Conservation (phyloP, 1,140 invertebrate genomes). For the Drosophila repletoides region DNA sequence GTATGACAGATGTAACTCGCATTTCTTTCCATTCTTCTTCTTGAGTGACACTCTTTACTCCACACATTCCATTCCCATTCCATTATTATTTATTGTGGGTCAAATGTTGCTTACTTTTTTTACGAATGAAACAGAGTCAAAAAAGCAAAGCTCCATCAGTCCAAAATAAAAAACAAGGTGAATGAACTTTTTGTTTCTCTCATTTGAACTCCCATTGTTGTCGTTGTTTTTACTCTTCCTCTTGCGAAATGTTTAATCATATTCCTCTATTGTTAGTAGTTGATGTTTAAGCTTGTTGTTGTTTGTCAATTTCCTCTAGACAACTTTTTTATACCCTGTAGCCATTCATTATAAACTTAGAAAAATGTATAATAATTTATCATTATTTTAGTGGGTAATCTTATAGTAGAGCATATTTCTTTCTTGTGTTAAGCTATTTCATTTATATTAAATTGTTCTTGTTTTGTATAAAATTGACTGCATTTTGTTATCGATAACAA, state of each 20-base stretch:
- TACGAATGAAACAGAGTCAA: conserved; percentile 31
- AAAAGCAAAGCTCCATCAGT: conserved; percentile 41
- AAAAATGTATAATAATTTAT: too few relatives aligned
- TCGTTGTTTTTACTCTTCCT: conserved; percentile 38
- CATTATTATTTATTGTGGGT: conserved; percentile 53
- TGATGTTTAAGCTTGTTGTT: background rate
- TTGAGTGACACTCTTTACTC: conserved; percentile 19
- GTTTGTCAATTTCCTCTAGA: background rate
- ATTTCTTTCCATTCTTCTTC: conserved; percentile 30
- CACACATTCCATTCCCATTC: conserved; percentile 1
- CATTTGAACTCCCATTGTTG: conserved; percentile 32
- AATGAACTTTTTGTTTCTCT: conserved; percentile 39
- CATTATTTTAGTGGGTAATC: too few relatives aligned
- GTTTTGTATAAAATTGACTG: background rate
- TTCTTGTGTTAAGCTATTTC: background rate
- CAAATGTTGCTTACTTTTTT: conserved; percentile 60
- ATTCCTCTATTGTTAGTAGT: conserved; percentile 23
- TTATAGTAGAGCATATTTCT: too few relatives aligned
- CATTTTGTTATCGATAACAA: conserved; percentile 29
- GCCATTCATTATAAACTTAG: too few relatives aligned
- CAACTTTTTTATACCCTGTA: too few relatives aligned
- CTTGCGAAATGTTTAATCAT: conserved; percentile 59
- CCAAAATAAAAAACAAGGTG: conserved; percentile 40
- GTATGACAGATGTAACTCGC: conserved; percentile 16
- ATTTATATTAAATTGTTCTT: background rate